phyloP scores from a whole-genome alignment of 1,140 invertebrate species.

The Oryzaephilus surinamensis region DNA sequence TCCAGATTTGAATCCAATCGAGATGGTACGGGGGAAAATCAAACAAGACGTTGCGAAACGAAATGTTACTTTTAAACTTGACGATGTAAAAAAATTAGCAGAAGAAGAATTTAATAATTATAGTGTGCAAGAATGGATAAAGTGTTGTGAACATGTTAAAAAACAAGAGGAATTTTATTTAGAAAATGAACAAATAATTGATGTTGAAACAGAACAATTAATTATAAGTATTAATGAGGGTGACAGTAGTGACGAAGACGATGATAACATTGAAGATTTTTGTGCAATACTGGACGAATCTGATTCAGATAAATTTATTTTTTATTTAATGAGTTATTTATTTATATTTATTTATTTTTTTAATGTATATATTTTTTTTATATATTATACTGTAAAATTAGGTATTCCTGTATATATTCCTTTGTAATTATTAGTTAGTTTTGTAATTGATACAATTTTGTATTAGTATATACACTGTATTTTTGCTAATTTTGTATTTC shows the following conservation, averaged over 20 bases:
- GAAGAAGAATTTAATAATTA: background rate
- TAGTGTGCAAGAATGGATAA: background rate
- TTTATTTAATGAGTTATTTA: too few species aligned
- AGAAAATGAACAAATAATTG: background rate
- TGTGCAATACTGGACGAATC: too few species aligned
- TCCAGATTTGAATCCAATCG: slow-evolving; percentile 7
- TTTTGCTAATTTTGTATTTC: too few species aligned
- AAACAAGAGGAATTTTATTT: background rate
- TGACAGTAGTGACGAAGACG: background rate
- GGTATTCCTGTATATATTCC: too few species aligned
- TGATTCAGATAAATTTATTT: too few species aligned
- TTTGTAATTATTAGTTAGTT: too few species aligned
- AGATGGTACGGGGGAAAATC: slow-evolving; percentile 4
- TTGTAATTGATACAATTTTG: too few species aligned
- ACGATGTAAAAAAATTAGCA: background rate
- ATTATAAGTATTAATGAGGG: background rate
- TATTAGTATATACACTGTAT: too few species aligned
- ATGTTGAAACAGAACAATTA: background rate
- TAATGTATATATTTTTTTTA: too few species aligned
- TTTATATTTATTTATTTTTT: too few species aligned
- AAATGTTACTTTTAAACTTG: background rate
- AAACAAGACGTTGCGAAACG: background rate
- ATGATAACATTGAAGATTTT: too few species aligned
- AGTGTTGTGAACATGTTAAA: background rate
- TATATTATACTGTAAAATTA: too few species aligned